Conservation (phyloP, 2,888 invertebrate genomes). For the Zaprionus lineosus region DNA sequence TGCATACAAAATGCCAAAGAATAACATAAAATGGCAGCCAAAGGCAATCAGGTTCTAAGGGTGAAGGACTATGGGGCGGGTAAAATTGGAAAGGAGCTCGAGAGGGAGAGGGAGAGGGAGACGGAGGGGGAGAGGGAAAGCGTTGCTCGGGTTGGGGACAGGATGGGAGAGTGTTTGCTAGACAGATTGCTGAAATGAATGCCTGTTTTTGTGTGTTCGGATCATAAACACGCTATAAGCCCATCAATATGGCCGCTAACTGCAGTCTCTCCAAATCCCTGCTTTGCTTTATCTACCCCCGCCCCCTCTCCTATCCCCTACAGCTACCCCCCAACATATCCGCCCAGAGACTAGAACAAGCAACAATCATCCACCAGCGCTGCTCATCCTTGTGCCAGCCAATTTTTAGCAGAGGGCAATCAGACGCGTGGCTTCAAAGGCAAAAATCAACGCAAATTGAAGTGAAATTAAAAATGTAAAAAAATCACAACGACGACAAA, state of each 20-base stretch:
- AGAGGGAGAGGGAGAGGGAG: too few relatives aligned
- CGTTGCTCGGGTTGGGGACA: too few relatives aligned
- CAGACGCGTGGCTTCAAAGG: slow-evolving; percentile 50
- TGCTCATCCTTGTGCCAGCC: too few relatives aligned
- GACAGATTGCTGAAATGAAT: slow-evolving; percentile 21
- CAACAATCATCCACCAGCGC: too few relatives aligned
- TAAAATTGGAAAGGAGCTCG: slow-evolving; percentile 1
- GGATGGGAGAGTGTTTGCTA: not conserved
- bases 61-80: too few relatives aligned
- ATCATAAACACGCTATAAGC: slow-evolving; percentile 62
- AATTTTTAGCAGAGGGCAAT: slow-evolving; percentile 42
- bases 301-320: not conserved
- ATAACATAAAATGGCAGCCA: slow-evolving; percentile 44
- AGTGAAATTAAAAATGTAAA: slow-evolving; percentile 67
- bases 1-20: slow-evolving; percentile 59
- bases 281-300: not conserved
- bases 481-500: slow-evolving; percentile 13
- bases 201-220: slow-evolving; percentile 30
- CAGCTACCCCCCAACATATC: not conserved
- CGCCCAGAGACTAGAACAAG: too few relatives aligned
- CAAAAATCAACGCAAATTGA: slow-evolving; percentile 59
- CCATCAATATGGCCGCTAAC: slow-evolving; percentile 60
- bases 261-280: too few relatives aligned
- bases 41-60: too few relatives aligned
- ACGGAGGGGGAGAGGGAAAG: too few relatives aligned